Conservation (phyloP, 1,140 invertebrate species). For the Drosophila subobscura region DNA sequence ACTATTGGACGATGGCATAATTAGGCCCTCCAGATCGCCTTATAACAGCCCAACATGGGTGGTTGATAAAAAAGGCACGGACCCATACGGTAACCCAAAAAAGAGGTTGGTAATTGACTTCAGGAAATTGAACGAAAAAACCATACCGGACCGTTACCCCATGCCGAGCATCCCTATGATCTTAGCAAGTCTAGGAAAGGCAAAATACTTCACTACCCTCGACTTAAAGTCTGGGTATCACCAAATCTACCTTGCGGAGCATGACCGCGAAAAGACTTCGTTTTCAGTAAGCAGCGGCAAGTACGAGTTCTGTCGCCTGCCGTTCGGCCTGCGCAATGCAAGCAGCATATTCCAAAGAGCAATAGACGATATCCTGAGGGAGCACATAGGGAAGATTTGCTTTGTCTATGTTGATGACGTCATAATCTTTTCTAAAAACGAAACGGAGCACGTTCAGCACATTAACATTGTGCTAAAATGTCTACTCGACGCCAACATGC, state of each 20-base stretch:
- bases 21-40: slow-evolving; percentile 23
- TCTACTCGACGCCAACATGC: slow-evolving; percentile 3
- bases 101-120: slow-evolving; percentile 79
- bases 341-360: slow-evolving; percentile 76
- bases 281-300: slow-evolving; percentile 37
- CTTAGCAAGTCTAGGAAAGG: slow-evolving; percentile 32
- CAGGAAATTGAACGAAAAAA: slow-evolving; percentile 74
- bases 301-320: slow-evolving; percentile 62
- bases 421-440: slow-evolving; percentile 24
- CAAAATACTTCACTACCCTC: slow-evolving; percentile 36
- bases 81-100: slow-evolving; percentile 52
- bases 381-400: slow-evolving; percentile 30
- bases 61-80: slow-evolving; percentile 52
- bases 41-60: slow-evolving; percentile 60
- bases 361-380: slow-evolving; percentile 26
- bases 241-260: slow-evolving; percentile 24
- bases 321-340: slow-evolving; percentile 82
- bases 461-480: slow-evolving; percentile 23
- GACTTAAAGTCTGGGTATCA: slow-evolving; percentile 83
- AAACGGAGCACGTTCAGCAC: slow-evolving; percentile 10
- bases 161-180: slow-evolving; percentile 84
- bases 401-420: slow-evolving; percentile 42
- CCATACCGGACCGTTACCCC: slow-evolving; percentile 83
- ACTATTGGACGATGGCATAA: slow-evolving; percentile 36
- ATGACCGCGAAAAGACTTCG: slow-evolving; percentile 39